A percentile compares a stretch with the other conserved stretches of the same genome.
phyloP scores from a whole-genome alignment of 2,888 invertebrate genomes.

The Plutella xylostella region DNA sequence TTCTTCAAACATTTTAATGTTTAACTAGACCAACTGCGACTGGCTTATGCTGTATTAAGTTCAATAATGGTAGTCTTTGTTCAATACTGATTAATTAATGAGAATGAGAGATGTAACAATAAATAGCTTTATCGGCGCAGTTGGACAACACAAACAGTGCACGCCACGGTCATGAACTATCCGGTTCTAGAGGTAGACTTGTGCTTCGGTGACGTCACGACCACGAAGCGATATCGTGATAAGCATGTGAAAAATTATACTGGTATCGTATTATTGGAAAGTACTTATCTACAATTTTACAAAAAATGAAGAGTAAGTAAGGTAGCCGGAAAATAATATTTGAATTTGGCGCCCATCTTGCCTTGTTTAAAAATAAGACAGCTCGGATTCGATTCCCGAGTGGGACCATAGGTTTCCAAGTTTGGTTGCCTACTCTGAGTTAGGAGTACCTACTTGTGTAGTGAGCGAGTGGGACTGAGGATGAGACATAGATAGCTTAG shows the following conservation, averaged over 20 bases:
- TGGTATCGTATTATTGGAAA: constrained; percentile 10
- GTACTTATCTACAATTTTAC: not conserved
- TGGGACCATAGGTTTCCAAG: no score
- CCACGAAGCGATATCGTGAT: constrained; percentile 22
- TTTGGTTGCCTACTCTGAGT: no score
- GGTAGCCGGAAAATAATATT: no score
- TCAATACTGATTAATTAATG: no score
- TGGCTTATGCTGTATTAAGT: not conserved
- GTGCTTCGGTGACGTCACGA: constrained; percentile 20
- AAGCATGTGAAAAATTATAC: not conserved
- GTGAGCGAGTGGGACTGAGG: no score
- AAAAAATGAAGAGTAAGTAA: no score
- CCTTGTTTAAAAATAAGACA: no score
- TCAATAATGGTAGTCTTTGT: no score
- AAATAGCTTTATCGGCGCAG: constrained; percentile 10
- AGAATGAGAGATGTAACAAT: not conserved
- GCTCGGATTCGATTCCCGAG: no score
- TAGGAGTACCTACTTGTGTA: no score
- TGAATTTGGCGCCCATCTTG: no score
- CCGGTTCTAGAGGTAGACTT: constrained; percentile 24
- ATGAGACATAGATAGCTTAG: no score
- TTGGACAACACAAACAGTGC: constrained; percentile 26
- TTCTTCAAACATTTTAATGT: constrained; percentile 36
- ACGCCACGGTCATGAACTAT: constrained; percentile 32
- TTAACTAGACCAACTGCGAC: not conserved